Base-by-base conservation (phyloP, 2,797 vertebrate genomes). In the Eospalax fontanierii region DNA sequence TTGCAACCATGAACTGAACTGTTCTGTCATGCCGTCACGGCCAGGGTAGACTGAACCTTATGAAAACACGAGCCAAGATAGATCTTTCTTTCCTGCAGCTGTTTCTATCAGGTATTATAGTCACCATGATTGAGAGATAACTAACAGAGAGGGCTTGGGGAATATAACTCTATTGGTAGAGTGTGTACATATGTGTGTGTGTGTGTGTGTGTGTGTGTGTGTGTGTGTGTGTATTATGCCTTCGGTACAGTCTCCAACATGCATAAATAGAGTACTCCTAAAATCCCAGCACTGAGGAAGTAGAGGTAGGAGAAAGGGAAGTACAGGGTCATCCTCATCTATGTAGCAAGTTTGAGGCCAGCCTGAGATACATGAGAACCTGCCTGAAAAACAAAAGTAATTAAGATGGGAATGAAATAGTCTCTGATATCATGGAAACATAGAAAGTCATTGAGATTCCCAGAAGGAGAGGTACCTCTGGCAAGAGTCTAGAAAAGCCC, bases 371-470 rank as follows among this genome's bases (percentile, higher is more conserved):
- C 33, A 50, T n/a, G 61, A 50, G 73, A 65, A 28, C 59, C 35
- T 35, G 59, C 40, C 73, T 35, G 14, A 65, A 50, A 50, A 6
- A 50, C 11, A 61, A 76, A 63, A 50, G 73, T 35, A 78, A 50
- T 63, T 75, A 88, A 76, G 63, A 65, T n/a, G 26, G 59, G 38
- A 82, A 81, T 68, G 70, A 88, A 91, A 80, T 63, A 33, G 15
- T 59, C 15, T 66, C 76, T n/a, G 63, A 35, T 40, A 35, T 65
- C 66, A 30, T n/a, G 46, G 35, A 95, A 54, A 50, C 75, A 57
- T 26, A 78, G 85, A 91, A 89, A 6, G 46, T n/a, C 16, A 7
- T 1, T 54, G 50, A 50, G 63, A 74, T 74, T 92, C 65, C 50
- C 33, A 30, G 70, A 61, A 35, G 75, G 1, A 89, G 63, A 85